Evolutionary conservation across 2,113 vertebrate species (phyloP).

Genomic region (Ameiurus melas): DNA sequence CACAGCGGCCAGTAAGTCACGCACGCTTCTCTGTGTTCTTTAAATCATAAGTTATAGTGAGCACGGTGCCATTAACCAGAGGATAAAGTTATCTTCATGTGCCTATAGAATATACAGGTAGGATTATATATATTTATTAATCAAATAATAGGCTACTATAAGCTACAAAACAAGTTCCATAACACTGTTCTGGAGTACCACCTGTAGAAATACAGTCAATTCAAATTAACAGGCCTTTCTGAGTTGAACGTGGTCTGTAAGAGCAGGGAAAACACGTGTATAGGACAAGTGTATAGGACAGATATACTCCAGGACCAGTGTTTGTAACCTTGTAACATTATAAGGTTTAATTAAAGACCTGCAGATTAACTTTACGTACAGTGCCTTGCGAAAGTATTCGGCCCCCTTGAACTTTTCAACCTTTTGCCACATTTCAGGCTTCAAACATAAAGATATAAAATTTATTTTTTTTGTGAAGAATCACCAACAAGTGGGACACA

Average conservation of each 20-base stretch:
- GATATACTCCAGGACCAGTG: neutral
- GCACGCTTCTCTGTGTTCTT: neutral
- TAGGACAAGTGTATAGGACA: neutral
- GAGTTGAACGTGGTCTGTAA: neutral
- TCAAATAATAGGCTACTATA: neutral
- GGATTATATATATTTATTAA: neutral
- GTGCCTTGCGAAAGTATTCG: too few relatives aligned
- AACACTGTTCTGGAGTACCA: neutral
- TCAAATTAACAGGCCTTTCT: neutral
- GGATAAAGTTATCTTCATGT: neutral
- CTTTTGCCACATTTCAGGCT: too few relatives aligned
- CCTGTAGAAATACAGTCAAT: neutral
- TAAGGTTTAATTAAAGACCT: neutral
- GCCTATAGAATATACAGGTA: neutral
- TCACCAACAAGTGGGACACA: too few relatives aligned
- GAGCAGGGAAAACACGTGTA: neutral
- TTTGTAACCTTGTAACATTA: neutral
- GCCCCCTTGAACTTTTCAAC: too few relatives aligned
- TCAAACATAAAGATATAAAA: too few relatives aligned
- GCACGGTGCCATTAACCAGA: neutral
- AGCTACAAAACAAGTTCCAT: neutral
- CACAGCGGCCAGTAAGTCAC: slow-evolving; percentile 51
- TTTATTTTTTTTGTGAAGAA: too few relatives aligned
- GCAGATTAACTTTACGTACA: neutral
- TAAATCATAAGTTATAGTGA: neutral